Base-by-base conservation (phyloP, 2,888 invertebrate species). In the Ischnus inquisitorius region DNA sequence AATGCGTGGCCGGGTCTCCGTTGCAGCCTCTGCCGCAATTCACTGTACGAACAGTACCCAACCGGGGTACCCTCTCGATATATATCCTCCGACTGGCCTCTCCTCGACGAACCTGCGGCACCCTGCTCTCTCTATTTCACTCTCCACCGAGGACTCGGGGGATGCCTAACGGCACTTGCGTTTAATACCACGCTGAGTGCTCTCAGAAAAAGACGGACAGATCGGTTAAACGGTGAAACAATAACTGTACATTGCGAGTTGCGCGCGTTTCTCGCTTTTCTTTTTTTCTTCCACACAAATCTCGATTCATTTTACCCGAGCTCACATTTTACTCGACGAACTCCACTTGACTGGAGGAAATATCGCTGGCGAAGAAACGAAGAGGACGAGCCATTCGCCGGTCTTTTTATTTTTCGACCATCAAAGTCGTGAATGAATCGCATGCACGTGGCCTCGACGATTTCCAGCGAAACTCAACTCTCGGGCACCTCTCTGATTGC, bases 1-100 rank as follows among this genome's bases (percentile, higher is more conserved):
- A 90, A 90, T 90, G 3, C 54, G 85, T 72, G 85, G 80, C 81
- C 80, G 72, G 85, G 75, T 75, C 79, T 76, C 88, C 87, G 87
- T 87, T 87, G 87, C 88, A 88, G 87, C 87, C 89, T 87, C 85
- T 71, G 65, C 76, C 79, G 79, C 76, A 77, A 76, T 51, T 60
- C 46, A 75, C 69, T 62, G 54, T 83, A 65, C 60, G 60, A 41
- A 57, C 25, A 41, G 14, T 5, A 57, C 34, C 22, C 34, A 39
- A 39, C 34, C n/a, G 43, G 57, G 12, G 46, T n/a, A 46, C 46
- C 51, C 74, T 74, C 72, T 60, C 67, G 28, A 60, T 62, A 39
- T 41, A 16, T 67, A 19, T 48, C 34, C 6, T 25, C 14, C 41
- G 14, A 34, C 34, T 34, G 34, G 8, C 34, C 34, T 46, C 22